Conservation (phyloP, 2,888 invertebrate species). For the Melinaea menophilus region DNA sequence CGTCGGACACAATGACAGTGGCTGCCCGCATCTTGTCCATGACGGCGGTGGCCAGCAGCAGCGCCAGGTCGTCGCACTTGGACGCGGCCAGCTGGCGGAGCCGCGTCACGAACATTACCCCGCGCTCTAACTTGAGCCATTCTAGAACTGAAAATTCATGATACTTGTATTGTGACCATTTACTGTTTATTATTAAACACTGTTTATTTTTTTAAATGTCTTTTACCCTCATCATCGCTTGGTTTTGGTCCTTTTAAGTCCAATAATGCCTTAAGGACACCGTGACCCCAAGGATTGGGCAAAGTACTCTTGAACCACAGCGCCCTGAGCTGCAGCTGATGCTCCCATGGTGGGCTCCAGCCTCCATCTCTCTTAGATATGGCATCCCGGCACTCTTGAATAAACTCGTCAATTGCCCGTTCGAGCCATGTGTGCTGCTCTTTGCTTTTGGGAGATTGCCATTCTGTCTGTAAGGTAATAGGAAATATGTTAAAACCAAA, state of each 20-base stretch:
- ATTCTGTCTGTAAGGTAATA: slow-evolving; percentile 55
- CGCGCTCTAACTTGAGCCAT: slow-evolving; percentile 80
- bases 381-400: slow-evolving; percentile 57
- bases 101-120: slow-evolving; percentile 77
- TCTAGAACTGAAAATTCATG: slow-evolving; percentile 57
- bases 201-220: neutral
- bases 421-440: slow-evolving; percentile 50
- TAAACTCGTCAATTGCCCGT: slow-evolving; percentile 53
- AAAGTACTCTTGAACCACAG: slow-evolving; percentile 76
- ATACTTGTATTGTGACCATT: neutral
- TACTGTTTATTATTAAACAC: neutral
- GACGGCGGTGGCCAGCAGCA: slow-evolving; percentile 76
- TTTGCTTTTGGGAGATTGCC: slow-evolving; percentile 55
- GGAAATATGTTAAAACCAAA: neutral
- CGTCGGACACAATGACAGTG: slow-evolving; percentile 32
- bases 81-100: slow-evolving; percentile 79
- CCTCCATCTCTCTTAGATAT: slow-evolving; percentile 54
- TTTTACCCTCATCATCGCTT: slow-evolving; percentile 55
- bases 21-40: slow-evolving; percentile 67
- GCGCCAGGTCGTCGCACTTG: slow-evolving; percentile 79
- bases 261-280: slow-evolving; percentile 75
- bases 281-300: slow-evolving; percentile 75
- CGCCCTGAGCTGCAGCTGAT: slow-evolving; percentile 70
- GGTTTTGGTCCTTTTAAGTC: slow-evolving; percentile 73
- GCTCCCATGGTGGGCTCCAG: slow-evolving; percentile 48